Conservation (phyloP, 2,797 vertebrate species). For the Bryconaethiops microstoma region DNA sequence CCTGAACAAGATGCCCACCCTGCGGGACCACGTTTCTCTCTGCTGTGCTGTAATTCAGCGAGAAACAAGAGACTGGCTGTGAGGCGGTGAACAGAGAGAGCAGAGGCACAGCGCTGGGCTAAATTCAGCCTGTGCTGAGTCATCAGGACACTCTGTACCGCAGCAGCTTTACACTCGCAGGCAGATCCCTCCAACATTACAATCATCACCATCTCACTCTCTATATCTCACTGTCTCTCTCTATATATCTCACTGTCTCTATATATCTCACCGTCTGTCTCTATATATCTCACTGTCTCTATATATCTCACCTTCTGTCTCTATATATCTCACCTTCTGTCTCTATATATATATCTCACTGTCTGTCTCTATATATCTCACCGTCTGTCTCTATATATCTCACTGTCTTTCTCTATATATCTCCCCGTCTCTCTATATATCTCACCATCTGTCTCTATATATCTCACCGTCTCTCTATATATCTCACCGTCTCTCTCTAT, state of each 20-base stretch:
- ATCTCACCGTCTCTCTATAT: conserved; percentile 19
- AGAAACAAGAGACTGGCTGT: conserved; percentile 33
- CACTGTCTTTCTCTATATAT: no score
- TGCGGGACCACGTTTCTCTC: neutral
- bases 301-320: no score
- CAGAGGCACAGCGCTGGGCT: conserved; percentile 73
- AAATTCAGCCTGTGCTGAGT: conserved; percentile 82
- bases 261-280: no score
- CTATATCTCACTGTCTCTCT: conserved; percentile 55
- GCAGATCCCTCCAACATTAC: conserved; percentile 73
- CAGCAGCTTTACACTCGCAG: conserved; percentile 81
- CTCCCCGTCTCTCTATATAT: no score
- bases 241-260: conserved; percentile 49
- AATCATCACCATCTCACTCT: conserved; percentile 62
- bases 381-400: no score
- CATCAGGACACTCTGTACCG: conserved; percentile 81
- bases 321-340: conserved; percentile 55
- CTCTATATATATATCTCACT: conserved; percentile 39
- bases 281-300: no score
- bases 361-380: conserved; percentile 49
- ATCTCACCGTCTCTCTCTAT: no score
- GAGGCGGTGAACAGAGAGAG: conserved; percentile 56
- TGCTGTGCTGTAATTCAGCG: conserved; percentile 28
- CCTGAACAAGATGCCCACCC: neutral
- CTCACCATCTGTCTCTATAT: conserved; percentile 24